A percentile compares a stretch with the other conserved stretches of the same genome.
Evolutionary conservation across 1,140 invertebrate species (phyloP).

Genomic region (Drosophila nigromelanica): DNA sequence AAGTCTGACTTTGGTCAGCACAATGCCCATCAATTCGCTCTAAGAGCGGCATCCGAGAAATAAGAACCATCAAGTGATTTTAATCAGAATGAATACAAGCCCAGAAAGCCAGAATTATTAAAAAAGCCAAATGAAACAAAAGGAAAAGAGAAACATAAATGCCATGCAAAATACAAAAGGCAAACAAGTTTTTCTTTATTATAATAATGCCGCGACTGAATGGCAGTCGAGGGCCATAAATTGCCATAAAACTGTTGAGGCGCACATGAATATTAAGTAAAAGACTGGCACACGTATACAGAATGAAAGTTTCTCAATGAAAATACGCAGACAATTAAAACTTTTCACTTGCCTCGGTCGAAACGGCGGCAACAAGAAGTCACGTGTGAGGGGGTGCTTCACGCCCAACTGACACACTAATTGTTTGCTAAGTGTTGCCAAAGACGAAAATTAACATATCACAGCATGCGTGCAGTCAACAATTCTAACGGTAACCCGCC

Average conservation of each 20-base stretch:
- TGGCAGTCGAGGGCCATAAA: conserved; percentile 51
- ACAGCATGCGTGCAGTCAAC: conserved; percentile 57
- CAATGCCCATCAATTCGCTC: conserved; percentile 59
- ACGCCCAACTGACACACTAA: conserved; percentile 62
- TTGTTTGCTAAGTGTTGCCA: conserved; percentile 75
- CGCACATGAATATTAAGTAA: conserved; percentile 55
- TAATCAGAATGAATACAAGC: conserved; percentile 53
- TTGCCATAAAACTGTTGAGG: conserved; percentile 49
- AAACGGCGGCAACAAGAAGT: conserved; percentile 1
- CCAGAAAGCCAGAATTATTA: conserved; percentile 31
- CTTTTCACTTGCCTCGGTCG: conserved; percentile 66
- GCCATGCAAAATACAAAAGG: conserved; percentile 61
- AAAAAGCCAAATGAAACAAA: conserved; percentile 11
- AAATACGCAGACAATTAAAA: conserved; percentile 78
- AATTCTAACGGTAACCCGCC: conserved; percentile 3
- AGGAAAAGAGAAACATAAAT: conserved; percentile 40
- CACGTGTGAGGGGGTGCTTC: conserved; percentile 21
- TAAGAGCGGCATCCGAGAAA: conserved; percentile 34
- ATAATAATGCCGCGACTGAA: conserved; percentile 46
- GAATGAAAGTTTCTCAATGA: conserved; percentile 70
- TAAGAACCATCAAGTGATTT: conserved; percentile 65
- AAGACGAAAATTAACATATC: conserved; percentile 75
- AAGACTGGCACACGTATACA: conserved; percentile 6
- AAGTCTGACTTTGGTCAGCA: conserved; percentile 10
- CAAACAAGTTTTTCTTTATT: conserved; percentile 54